These are phyloP conservation scores for Willowsia nigromaculata DNA, from an alignment of 2,888 invertebrate genomes.

Conservation along the genomic window DNA sequence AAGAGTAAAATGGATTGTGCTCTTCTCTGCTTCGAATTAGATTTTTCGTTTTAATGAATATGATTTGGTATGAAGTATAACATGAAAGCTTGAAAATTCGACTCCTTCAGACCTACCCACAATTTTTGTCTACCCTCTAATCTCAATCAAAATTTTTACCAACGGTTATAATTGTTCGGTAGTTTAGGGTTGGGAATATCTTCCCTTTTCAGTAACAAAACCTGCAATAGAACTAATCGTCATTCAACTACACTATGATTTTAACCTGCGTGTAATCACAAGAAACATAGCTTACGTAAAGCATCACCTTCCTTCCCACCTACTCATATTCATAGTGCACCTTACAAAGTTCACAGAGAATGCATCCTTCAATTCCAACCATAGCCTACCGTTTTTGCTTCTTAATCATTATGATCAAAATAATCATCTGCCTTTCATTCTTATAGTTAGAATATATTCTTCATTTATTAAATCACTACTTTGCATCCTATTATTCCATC, in stretches of 20 bases:
- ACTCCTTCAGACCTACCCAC: conserved; percentile 31
- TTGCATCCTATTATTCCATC: background rate
- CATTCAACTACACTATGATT: background rate
- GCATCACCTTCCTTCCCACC: conserved; percentile 10
- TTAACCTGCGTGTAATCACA: background rate
- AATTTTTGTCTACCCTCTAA: conserved; percentile 43
- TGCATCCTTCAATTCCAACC: background rate
- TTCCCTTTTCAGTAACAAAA: conserved; percentile 45
- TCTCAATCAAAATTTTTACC: conserved; percentile 55
- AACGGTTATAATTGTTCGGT: conserved; percentile 68
- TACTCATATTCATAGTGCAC: background rate
- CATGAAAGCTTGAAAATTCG: background rate
- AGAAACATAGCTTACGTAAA: background rate
- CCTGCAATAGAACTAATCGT: conserved; percentile 12
- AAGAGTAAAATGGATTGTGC: background rate
- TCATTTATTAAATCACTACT: background rate
- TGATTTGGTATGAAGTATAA: background rate
- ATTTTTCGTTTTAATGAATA: background rate
- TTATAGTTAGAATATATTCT: background rate
- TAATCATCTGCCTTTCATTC: background rate
- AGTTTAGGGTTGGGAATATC: conserved; percentile 56
- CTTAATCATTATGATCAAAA: conserved; percentile 2
- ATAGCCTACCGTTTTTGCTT: background rate
- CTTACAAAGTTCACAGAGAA: background rate
- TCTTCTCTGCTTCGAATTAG: background rate